Conservation (phyloP, 2,797 vertebrate species). For the Epinephelus awoara region DNA sequence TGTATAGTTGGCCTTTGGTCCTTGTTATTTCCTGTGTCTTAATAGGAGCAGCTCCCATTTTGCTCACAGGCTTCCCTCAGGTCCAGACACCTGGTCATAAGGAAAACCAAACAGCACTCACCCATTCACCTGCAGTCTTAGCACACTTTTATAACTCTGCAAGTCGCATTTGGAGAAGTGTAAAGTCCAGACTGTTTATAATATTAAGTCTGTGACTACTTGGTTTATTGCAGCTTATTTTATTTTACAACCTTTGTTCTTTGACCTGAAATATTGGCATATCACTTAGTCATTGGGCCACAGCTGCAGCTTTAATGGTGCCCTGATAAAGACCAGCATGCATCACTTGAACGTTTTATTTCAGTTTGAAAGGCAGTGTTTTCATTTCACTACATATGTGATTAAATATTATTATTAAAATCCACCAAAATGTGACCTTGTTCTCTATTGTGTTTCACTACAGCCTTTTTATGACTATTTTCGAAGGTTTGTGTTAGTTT, state of each 20-base stretch:
- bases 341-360: neutral
- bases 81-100: conserved; percentile 61
- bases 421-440: neutral
- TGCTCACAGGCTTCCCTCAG: conserved; percentile 60
- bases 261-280: neutral
- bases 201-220: neutral
- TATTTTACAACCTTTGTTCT: conserved; percentile 2
- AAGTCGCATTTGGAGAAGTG: conserved; percentile 3
- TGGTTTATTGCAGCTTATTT: conserved; percentile 36
- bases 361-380: neutral
- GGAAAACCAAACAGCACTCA: conserved; percentile 36
- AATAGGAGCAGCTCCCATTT: conserved; percentile 29
- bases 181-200: conserved; percentile 24
- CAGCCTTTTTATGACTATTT: neutral
- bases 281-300: conserved; percentile 1
- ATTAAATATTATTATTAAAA: neutral
- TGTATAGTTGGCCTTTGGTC: conserved; percentile 81
- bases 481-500: neutral
- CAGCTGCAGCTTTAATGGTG: neutral
- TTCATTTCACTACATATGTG: neutral
- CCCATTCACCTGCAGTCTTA: conserved; percentile 32
- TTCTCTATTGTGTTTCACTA: neutral
- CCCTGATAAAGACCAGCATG: too few species aligned
- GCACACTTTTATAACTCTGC: conserved; percentile 5
- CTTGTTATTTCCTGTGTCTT: conserved; percentile 89